Evolutionary conservation across 2,888 invertebrate genomes (phyloP).

Genomic region (Busseola fusca): DNA sequence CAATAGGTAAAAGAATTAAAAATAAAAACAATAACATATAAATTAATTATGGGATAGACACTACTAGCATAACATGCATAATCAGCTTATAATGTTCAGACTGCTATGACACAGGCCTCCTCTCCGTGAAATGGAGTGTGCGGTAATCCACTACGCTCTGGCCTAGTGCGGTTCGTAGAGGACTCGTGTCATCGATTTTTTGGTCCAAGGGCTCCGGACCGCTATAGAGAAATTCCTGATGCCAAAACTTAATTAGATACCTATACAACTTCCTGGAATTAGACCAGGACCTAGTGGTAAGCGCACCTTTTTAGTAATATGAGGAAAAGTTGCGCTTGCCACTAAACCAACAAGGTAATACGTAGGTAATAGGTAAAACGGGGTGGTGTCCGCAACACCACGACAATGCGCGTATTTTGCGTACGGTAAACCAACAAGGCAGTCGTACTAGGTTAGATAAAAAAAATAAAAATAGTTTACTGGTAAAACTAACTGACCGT

Average conservation of each 20-base stretch:
- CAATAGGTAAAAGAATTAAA: too few species aligned
- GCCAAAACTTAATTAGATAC: too few species aligned
- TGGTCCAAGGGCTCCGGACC: neutral
- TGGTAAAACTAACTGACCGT: too few species aligned
- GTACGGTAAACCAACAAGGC: too few species aligned
- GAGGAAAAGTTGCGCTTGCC: neutral
- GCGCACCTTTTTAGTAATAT: too few species aligned
- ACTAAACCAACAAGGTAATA: neutral
- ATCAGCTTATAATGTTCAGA: neutral
- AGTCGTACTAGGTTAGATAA: too few species aligned
- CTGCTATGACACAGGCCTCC: neutral
- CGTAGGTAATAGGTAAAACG: too few species aligned
- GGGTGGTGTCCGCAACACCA: too few species aligned
- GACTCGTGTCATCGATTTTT: neutral
- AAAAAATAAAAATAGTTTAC: too few species aligned
- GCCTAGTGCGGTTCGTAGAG: neutral
- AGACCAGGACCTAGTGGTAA: neutral
- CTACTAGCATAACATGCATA: neutral
- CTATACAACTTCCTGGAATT: neutral
- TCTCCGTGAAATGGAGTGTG: neutral
- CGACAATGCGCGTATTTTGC: too few species aligned
- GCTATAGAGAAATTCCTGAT: neutral
- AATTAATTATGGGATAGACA: too few species aligned
- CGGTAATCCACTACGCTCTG: neutral
- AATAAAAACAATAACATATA: too few species aligned